Evolutionary conservation across 35 echinoderm and acorn worm species (phyloP).

Genomic region (Stichopus chloronotus): DNA sequence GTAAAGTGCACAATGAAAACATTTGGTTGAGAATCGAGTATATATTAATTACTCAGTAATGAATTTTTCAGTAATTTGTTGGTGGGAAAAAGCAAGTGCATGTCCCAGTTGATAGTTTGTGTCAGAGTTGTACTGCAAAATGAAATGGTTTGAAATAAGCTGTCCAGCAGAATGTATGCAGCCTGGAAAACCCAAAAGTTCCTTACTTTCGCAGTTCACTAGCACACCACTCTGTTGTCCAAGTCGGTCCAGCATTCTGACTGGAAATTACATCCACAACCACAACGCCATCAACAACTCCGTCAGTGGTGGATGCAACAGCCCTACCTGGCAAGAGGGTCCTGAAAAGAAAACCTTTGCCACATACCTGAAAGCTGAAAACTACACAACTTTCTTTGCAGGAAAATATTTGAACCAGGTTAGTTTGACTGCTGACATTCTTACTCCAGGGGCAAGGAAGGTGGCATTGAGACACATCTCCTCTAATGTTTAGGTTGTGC

Average conservation of each 20-base stretch:
- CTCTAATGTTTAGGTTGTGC: background rate
- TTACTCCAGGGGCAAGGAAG: background rate
- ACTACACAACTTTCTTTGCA: constrained; percentile 94
- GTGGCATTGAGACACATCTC: background rate
- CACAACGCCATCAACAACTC: constrained; percentile 86
- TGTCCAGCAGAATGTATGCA: too few species aligned
- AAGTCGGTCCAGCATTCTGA: constrained; percentile 95
- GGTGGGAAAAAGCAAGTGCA: too few species aligned
- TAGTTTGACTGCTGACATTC: background rate
- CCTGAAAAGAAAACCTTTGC: constrained; percentile 93
- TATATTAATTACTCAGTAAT: too few species aligned
- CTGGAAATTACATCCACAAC: constrained; percentile 97
- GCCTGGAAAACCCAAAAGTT: too few species aligned
- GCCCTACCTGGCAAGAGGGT: constrained; percentile 81
- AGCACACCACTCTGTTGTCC: constrained; percentile 91
- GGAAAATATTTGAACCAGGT: constrained; percentile 99
- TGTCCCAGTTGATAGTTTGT: too few species aligned
- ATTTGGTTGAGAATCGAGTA: too few species aligned
- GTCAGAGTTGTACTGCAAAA: too few species aligned
- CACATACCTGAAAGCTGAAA: constrained; percentile 71
- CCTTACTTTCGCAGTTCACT: constrained; percentile 31
- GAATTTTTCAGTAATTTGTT: too few species aligned
- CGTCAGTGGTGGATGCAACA: constrained; percentile 83
- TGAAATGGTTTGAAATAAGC: too few species aligned
- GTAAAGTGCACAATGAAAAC: too few species aligned